A percentile compares a stretch with the other conserved stretches of the same genome.
Conservation (phyloP, 2,113 vertebrate species). For the Lynx canadensis region DNA sequence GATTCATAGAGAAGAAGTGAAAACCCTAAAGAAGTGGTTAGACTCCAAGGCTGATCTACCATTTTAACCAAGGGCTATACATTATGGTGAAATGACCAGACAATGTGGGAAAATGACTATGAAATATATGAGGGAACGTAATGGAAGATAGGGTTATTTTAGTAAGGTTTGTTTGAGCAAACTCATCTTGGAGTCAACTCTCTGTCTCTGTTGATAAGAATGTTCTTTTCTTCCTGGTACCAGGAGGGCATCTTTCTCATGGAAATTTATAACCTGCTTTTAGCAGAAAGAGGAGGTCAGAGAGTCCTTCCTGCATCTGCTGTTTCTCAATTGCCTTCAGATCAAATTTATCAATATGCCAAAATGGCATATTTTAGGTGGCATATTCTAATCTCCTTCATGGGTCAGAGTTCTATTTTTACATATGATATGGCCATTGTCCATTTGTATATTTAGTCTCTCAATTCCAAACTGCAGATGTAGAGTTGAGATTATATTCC, state of each 20-base stretch:
- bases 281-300: background rate
- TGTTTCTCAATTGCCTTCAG: background rate
- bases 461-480: background rate
- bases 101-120: background rate
- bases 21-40: background rate
- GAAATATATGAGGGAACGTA: background rate
- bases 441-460: background rate
- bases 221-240: background rate
- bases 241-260: background rate
- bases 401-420: background rate
- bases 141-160: constrained; percentile 19
- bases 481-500: background rate
- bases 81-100: background rate
- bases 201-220: background rate
- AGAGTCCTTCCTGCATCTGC: background rate
- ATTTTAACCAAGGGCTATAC: background rate
- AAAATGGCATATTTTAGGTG: background rate
- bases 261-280: background rate
- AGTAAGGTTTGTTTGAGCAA: background rate
- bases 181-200: background rate
- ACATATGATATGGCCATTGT: background rate
- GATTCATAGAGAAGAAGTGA: background rate
- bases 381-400: background rate
- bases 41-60: background rate
- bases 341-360: constrained; percentile 29